Conservation (phyloP, 2,113 vertebrate species). For the Pipa parva region DNA sequence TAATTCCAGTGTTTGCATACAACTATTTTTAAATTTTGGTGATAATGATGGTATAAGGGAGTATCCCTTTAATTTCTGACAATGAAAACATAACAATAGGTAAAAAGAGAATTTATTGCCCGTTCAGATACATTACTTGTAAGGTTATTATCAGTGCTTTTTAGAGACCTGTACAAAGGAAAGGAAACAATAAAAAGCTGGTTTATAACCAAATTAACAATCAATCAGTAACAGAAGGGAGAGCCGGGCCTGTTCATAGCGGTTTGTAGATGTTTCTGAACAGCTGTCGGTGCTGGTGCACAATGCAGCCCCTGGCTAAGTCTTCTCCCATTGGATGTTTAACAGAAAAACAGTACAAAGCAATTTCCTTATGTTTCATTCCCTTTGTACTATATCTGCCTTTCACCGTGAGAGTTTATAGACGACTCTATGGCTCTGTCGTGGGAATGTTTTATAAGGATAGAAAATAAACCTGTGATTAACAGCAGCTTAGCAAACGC, state of each 20-base stretch:
- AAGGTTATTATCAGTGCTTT: no score
- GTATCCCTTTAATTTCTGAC: no score
- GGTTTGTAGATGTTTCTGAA: neutral
- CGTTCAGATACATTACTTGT: no score
- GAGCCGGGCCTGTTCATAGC: neutral
- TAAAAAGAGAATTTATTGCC: no score
- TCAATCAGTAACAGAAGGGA: neutral
- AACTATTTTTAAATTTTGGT: no score
- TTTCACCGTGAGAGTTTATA: neutral
- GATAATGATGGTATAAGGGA: no score
- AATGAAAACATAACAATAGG: no score
- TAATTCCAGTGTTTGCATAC: no score
- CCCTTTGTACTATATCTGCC: no score
- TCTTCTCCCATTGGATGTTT: neutral
- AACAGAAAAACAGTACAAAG: neutral
- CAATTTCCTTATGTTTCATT: neutral
- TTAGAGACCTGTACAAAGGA: neutral
- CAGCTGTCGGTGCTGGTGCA: neutral
- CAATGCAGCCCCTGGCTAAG: neutral
- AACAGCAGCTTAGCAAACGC: neutral
- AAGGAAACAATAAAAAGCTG: neutral
- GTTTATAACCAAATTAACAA: neutral
- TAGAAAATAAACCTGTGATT: neutral
- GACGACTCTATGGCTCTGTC: neutral
- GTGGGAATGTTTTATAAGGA: neutral